Base-by-base conservation (phyloP, 2,113 vertebrate genomes). In the Nycticryphes semicollaris region DNA sequence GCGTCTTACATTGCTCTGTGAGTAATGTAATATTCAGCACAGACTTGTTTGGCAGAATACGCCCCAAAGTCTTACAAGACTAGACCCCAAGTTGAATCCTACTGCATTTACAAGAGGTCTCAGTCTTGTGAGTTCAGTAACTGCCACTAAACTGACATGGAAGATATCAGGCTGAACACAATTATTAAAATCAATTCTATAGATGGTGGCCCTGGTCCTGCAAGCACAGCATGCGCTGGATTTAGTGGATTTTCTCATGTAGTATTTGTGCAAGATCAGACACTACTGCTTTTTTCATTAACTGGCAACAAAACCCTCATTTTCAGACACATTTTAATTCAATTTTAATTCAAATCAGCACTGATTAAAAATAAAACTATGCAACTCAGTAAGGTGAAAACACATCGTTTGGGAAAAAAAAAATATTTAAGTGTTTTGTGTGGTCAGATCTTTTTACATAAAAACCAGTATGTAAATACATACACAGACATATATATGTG, bases 1-100 rank as follows among this genome's bases (percentile, higher is more conserved):
- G 97, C 22, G 93, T 54, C 96, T 92, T 56, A 30, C 43, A 80
- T 27, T 95, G 81, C 92, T 88, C 91, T 79, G 83, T 97, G 94
- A 97, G 93, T 89, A 97, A 97, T 84, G 62, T 31, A 80, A 82
- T 33, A 35, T 92, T 83, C 96, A 95, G 94, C 93, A 96, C 88
- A 67, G 95, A 94, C 94, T 97, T 94, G 82, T 93, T 90, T 33
- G 39, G 81, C 84, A 86, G 94, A 95, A 96, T 91, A 94, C 96
- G 84, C 95, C 94, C 96, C 94, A 96, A 94, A 96, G 96, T 69
- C 63, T 73, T 89, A 93, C 67, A 95, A 87, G 93, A 76, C 89
- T 64, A 67, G 84, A 85, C 84, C 90, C 90, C 79, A 82, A 51
- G 22, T 45, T 89, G 57, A 83, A 92, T 91, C 63, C 41, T 77